phyloP scores from a whole-genome alignment of 2,888 invertebrate species.

The Agrochola macilenta region DNA sequence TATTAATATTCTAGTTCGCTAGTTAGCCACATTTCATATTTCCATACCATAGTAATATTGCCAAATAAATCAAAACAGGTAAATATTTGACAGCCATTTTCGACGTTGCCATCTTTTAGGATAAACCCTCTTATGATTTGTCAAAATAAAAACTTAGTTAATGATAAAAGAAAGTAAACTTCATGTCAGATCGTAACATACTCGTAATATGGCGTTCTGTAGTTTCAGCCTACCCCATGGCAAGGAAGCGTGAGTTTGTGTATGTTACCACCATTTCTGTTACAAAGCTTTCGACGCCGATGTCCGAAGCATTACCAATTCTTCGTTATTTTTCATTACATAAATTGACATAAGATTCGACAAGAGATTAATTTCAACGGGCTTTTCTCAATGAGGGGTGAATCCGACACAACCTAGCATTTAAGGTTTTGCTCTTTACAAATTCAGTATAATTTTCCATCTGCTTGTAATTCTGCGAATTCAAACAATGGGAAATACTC shows the following conservation, averaged over 20 bases:
- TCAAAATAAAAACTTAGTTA: not conserved
- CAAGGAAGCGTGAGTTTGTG: not conserved
- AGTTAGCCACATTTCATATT: no score
- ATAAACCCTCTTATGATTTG: not conserved
- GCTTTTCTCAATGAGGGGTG: slow-evolving; percentile 12
- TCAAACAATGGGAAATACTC: slow-evolving; percentile 46
- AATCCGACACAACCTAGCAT: slow-evolving; percentile 11
- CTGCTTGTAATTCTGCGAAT: slow-evolving; percentile 44
- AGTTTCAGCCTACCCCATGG: not conserved
- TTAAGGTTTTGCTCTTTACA: slow-evolving; percentile 27
- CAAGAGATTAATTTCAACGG: slow-evolving; percentile 36
- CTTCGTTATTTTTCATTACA: slow-evolving; percentile 16
- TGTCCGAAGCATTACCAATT: not conserved
- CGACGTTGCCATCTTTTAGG: no score
- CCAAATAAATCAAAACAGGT: no score
- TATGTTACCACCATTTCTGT: not conserved
- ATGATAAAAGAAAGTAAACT: not conserved
- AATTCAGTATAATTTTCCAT: slow-evolving; percentile 49
- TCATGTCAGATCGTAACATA: not conserved
- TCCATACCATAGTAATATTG: no score
- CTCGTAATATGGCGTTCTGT: no score
- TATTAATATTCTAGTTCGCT: no score
- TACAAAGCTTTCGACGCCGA: not conserved
- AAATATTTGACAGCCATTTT: no score
- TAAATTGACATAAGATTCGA: slow-evolving; percentile 23